Evolutionary conservation across 2,113 vertebrate species (phyloP), one percentile per base, ranked within the genome.

Genomic region (Corythoichthys intestinalis): DNA sequence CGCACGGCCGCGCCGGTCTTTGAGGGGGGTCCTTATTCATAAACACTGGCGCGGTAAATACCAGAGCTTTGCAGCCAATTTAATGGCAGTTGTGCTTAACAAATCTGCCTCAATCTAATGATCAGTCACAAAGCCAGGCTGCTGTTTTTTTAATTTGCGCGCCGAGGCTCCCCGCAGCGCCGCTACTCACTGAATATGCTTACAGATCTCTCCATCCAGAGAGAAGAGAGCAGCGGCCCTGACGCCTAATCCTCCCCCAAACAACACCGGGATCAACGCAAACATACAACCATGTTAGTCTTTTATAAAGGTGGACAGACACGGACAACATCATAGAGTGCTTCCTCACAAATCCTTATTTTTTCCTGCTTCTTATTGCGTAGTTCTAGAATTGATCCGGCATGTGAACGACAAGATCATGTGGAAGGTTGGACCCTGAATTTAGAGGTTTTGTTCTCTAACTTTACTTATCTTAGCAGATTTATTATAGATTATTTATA

Each of bases 1-100:
- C 80, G 87, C 88, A 80, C 82, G 72, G 39, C 82, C 76, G 86
- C 83, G 67, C 70, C 78, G 72, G 72, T 89, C 87, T 88, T 84
- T 86, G 17, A 84, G 84, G 84, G 82, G 61, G 84, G 81, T 87
- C 86, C 86, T 89, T 82, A 89, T 87, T 88, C 87, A 88, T 83
- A 88, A 88, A 89, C 87, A 88, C 82, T 79, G 83, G 75, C 71
- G 87, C 79, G 85, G 87, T 87, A 90, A 91, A 91, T 89, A 87
- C 85, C 83, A 66, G 81, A 81, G 84, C 85, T 91, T 88, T 84
- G 86, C 78, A 82, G 85, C 84, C 83, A 86, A 89, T 91, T 90
- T 90, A 91, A 89, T 90, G 81, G 82, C 81, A 86, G 87, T 91
- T 89, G 90, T 87, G 86, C 85, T 83, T 90, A 91, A 90, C 86